phyloP scores from a whole-genome alignment of 2,113 vertebrate genomes.

The Sinocyclocheilus maitianheensis region DNA sequence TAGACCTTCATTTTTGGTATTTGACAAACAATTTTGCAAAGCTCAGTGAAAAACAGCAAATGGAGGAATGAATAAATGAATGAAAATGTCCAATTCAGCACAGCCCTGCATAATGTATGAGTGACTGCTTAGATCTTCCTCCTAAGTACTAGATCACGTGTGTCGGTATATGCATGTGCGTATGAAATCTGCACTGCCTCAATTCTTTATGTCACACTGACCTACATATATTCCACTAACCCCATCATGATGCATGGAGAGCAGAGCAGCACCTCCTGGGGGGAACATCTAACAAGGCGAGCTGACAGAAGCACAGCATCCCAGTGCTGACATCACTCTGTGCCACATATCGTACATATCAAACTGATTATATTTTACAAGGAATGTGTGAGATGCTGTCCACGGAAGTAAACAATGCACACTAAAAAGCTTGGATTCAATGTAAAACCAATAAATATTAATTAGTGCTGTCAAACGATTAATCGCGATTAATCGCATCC shows the following conservation, averaged over 20 bases:
- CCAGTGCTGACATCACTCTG: not conserved
- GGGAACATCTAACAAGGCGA: conserved; percentile 8
- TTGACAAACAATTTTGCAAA: not conserved
- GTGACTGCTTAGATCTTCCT: conserved; percentile 42
- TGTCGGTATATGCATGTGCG: conserved; percentile 41
- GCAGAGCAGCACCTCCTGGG: conserved; percentile 8
- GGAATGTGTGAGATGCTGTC: not conserved
- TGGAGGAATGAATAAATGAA: conserved; percentile 23
- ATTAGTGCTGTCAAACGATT: too few species aligned
- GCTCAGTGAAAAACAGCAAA: not conserved
- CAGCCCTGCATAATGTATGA: conserved; percentile 34
- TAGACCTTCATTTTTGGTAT: not conserved
- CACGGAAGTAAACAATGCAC: not conserved
- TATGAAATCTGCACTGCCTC: conserved; percentile 49
- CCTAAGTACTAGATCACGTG: conserved; percentile 26
- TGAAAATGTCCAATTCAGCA: conserved; percentile 19
- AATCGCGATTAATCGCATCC: too few species aligned
- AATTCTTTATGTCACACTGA: conserved; percentile 57
- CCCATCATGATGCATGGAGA: conserved; percentile 22
- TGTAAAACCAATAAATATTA: not conserved
- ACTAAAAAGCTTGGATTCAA: not conserved
- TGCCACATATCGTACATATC: not conserved
- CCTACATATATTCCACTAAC: conserved; percentile 62
- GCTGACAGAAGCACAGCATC: conserved; percentile 10
- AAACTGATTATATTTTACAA: not conserved